Evolutionary conservation across 2,113 vertebrate species (phyloP), one percentile per base, ranked within the genome.

Genomic region (Calonectris borealis): DNA sequence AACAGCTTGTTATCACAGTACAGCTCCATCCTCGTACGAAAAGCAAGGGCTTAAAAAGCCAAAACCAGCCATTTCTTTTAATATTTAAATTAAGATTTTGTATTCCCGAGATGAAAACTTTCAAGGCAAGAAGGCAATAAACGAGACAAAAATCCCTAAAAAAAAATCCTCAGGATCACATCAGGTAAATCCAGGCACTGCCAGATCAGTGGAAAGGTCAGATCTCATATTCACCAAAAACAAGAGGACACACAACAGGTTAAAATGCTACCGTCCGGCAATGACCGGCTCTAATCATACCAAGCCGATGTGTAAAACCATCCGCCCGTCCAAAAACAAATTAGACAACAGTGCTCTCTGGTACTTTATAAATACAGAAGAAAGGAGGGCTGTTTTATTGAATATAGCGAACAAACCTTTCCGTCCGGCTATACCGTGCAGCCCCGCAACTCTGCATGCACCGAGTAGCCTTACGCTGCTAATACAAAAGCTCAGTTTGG

Each of bases 401-500:
- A 95, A 92, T 76, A 26, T 66, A 94, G 94, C 61, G 24, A 95
- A 97, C 97, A 97, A 97, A 96, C 94, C 96, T 96, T 97, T 94
- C 97, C 76, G 62, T 93, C 93, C 92, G 21, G 93, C 95, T 92
- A 72, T 32, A 84, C 61, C 77, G 91, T 46, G 94, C 91, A 95
- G 96, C 94, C 94, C 92, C 83, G 77, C 73, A 91, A 29, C 95
- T 96, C 97, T 94, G 94, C 57, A 3, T 72, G 92, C 94, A 86
- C 93, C 83, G 25, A 72, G 94, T 91, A 95, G 91, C 90, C 85
- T 95, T 86, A 92, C 25, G 86, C 95, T 77, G 94, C 94, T 95
- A 81, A 81, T 71, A 96, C 96, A 97, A 96, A 95, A 96, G 96
- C 96, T 97, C 93, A 70, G 17, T 97, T 96, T 97, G 97, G 96